These are phyloP conservation scores for Ibycter americanus DNA, from an alignment of 2,797 vertebrate genomes.

Conservation along the genomic window DNA sequence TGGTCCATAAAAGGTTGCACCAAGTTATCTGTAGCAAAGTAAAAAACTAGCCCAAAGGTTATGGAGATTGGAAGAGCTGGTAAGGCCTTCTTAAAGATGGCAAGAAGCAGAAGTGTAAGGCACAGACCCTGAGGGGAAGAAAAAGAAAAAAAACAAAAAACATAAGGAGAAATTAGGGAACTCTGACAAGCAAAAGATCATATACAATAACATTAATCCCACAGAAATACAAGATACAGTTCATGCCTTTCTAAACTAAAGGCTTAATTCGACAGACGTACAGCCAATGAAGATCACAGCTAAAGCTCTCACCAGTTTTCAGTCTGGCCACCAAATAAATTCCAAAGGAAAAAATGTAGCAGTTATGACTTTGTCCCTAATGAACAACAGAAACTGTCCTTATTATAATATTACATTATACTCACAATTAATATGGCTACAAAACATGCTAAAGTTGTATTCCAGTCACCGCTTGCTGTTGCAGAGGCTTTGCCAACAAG, in stretches of 20 bases:
- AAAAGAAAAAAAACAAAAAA: neutral
- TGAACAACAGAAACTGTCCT: neutral
- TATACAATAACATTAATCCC: neutral
- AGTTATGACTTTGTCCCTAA: neutral
- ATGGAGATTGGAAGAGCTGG: conserved; percentile 98
- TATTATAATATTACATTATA: conserved; percentile 35
- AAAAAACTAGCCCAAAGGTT: conserved; percentile 97
- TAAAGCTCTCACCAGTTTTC: neutral
- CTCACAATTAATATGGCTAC: conserved; percentile 99
- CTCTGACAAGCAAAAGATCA: neutral
- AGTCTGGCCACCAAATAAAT: neutral
- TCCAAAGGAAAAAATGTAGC: neutral
- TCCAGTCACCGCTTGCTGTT: conserved; percentile 97
- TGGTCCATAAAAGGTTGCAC: conserved; percentile 98
- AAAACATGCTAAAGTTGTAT: conserved; percentile 97
- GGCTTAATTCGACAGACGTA: neutral
- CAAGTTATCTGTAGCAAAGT: conserved; percentile 97
- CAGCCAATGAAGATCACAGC: neutral
- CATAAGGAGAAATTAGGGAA: conserved; percentile 21
- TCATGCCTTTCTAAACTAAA: neutral
- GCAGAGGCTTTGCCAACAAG: conserved; percentile 97
- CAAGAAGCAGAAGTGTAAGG: conserved; percentile 95
- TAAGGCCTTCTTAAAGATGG: conserved; percentile 99
- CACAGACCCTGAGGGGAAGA: conserved; percentile 87
- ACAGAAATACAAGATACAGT: neutral